phyloP scores from a whole-genome alignment of 1,140 invertebrate species.

The Sitobion miscanthi region DNA sequence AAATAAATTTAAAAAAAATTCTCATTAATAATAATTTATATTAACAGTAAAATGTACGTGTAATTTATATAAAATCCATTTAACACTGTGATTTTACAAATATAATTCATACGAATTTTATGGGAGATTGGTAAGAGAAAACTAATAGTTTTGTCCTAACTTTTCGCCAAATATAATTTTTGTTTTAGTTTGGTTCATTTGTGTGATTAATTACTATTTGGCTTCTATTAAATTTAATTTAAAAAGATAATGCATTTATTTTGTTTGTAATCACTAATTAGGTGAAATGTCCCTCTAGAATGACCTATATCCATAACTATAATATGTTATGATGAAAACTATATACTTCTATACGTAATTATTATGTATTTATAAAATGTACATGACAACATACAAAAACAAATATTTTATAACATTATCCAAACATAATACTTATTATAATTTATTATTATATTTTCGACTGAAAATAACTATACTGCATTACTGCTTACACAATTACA shows the following conservation, averaged over 20 bases:
- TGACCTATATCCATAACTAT: not conserved
- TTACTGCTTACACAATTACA: not conserved
- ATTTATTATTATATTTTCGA: not conserved
- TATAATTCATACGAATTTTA: not conserved
- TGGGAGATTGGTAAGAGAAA: not conserved
- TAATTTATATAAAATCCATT: not conserved
- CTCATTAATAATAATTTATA: not conserved
- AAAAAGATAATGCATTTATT: not conserved
- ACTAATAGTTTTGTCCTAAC: not conserved
- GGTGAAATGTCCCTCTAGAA: not conserved
- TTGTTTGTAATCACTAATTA: not conserved
- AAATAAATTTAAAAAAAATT: not conserved
- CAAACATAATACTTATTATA: not conserved
- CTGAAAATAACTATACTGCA: not conserved
- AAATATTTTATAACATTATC: not conserved
- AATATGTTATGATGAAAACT: not conserved
- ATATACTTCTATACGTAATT: not conserved
- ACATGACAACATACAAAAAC: not conserved
- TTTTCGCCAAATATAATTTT: not conserved
- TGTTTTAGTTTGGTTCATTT: not conserved
- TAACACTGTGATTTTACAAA: not conserved
- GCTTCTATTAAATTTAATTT: not conserved
- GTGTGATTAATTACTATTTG: not conserved
- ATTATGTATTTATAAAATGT: not conserved
- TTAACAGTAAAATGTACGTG: not conserved